phyloP scores from a whole-genome alignment of 2,113 vertebrate genomes.

The Morone chrysops region DNA sequence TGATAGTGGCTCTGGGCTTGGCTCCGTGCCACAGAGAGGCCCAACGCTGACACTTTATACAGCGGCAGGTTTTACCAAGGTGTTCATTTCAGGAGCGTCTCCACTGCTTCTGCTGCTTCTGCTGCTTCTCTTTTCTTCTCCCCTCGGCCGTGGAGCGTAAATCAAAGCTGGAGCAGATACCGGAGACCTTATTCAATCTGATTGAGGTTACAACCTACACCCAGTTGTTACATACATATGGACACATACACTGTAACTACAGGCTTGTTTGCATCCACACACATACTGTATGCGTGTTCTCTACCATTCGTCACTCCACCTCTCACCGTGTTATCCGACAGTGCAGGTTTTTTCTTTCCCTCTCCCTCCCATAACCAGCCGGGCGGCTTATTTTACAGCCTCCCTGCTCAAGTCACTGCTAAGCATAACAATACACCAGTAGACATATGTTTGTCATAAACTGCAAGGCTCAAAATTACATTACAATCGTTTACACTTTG shows the following conservation, averaged over 20 bases:
- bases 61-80: constrained; percentile 83
- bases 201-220: constrained; percentile 55
- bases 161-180: constrained; percentile 80
- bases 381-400: constrained; percentile 60
- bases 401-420: constrained; percentile 40
- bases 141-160: constrained; percentile 64
- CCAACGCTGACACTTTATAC: constrained; percentile 84
- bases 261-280: constrained; percentile 24
- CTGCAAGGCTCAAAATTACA: constrained; percentile 48
- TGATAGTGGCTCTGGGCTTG: constrained; percentile 70
- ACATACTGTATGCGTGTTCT: constrained; percentile 15
- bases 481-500: constrained; percentile 68
- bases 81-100: constrained; percentile 85
- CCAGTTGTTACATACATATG: constrained; percentile 53
- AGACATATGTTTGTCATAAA: constrained; percentile 79
- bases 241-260: constrained; percentile 24
- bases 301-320: constrained; percentile 36
- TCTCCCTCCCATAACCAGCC: constrained; percentile 51
- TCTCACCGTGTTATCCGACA: constrained; percentile 43
- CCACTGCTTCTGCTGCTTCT: constrained; percentile 40
- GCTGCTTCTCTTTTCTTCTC: constrained; percentile 59
- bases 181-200: constrained; percentile 70
- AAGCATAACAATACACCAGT: constrained; percentile 69
- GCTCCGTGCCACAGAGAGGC: constrained; percentile 77
- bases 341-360: constrained; percentile 35